These are phyloP conservation scores for Ambastaia sidthimunki DNA, from an alignment of 2,797 vertebrate genomes.

Conservation along the genomic window DNA sequence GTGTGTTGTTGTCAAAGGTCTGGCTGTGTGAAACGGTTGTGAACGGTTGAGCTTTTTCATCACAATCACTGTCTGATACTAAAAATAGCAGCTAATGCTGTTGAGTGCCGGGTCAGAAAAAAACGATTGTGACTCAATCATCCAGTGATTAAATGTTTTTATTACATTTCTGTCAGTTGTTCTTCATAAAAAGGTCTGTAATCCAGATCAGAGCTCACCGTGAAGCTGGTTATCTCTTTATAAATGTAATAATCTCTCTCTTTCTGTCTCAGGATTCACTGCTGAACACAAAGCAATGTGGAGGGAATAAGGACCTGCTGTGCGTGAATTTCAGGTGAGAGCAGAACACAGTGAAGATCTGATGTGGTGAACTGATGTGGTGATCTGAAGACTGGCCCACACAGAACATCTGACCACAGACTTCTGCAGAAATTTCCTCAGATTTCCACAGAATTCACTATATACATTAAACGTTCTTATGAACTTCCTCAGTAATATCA, in stretches of 20 bases:
- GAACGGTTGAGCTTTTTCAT: no score
- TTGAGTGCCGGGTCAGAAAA: neutral
- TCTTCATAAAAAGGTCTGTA: slow-evolving; percentile 1
- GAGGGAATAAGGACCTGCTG: slow-evolving; percentile 73
- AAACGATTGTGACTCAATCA: slow-evolving; percentile 7
- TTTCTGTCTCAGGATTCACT: slow-evolving; percentile 53
- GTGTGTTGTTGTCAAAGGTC: no score
- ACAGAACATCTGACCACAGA: neutral
- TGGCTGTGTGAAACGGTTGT: no score
- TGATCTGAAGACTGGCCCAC: neutral
- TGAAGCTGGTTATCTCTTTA: slow-evolving; percentile 14
- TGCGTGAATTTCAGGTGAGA: slow-evolving; percentile 71
- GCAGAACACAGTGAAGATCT: no score
- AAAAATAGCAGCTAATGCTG: slow-evolving; percentile 16
- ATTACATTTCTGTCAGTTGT: neutral
- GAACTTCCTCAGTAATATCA: no score
- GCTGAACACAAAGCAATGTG: slow-evolving; percentile 70
- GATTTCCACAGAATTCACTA: neutral
- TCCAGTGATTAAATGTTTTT: slow-evolving; percentile 8
- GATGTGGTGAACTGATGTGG: neutral
- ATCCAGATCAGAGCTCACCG: slow-evolving; percentile 14
- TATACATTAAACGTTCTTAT: no score
- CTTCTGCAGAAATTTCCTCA: neutral
- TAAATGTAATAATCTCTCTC: slow-evolving; percentile 1
- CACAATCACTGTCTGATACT: neutral